Conservation (phyloP, 2,113 vertebrate genomes). For the Saimiri boliviensis region DNA sequence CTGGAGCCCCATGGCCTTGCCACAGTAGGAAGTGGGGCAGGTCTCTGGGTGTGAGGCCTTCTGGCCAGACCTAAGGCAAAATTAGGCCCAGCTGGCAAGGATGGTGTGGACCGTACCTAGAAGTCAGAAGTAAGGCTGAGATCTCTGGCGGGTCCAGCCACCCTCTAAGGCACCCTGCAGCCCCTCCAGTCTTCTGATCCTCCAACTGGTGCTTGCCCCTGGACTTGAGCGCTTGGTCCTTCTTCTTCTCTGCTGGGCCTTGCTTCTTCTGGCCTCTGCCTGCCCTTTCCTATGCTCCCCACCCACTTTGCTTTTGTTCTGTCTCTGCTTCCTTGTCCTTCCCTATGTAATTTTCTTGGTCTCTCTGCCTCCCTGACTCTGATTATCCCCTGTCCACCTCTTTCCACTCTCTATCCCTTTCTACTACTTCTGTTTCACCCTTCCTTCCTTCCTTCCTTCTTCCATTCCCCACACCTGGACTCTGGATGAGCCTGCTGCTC, state of each 20-base stretch:
- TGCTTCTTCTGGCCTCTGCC: background rate
- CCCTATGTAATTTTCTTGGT: background rate
- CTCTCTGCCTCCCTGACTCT: background rate
- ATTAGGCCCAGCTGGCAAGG: background rate
- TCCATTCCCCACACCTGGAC: background rate
- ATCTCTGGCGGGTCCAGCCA: background rate
- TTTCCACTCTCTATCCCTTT: background rate
- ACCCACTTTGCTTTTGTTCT: background rate
- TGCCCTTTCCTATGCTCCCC: background rate
- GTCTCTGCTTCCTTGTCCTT: background rate
- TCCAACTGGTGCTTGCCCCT: background rate
- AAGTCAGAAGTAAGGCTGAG: constrained; percentile 1
- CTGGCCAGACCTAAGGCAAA: background rate
- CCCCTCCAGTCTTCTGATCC: background rate
- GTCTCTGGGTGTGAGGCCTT: background rate
- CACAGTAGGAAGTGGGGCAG: background rate
- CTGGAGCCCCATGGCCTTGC: constrained; percentile 1
- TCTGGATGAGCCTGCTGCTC: background rate
- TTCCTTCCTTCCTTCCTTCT: background rate
- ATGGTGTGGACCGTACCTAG: background rate
- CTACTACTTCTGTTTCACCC: background rate
- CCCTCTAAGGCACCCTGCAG: background rate
- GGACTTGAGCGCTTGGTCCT: background rate
- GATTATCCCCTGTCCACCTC: background rate
- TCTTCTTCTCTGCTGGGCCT: background rate